Base-by-base conservation (phyloP, 1,140 invertebrate genomes). In the Parasteatoda tepidariorum region DNA sequence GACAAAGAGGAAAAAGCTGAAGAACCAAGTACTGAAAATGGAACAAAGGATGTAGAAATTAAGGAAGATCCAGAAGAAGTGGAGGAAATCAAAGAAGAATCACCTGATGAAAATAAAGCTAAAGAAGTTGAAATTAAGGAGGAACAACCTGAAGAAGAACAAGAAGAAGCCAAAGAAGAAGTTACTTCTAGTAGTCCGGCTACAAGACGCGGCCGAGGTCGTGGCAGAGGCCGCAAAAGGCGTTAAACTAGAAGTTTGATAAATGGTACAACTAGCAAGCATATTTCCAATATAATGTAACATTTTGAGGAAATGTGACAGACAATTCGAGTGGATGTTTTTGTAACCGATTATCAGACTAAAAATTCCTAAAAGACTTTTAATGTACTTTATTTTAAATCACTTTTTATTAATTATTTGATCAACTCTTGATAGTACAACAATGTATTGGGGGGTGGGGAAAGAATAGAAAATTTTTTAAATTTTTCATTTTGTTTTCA, bases 121-220 rank as follows among this genome's bases (percentile, higher is more conserved):
- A 74, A 74, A 34, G 75, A 85, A 74, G 28, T n/a, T 38, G 71
- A 75, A n/a, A 33, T n/a, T 6, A 66, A 84, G 61, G 75, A 84
- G 30, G 67, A 79, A 57, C 31, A 31, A 55, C 26, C 68, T 66
- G 68, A 79, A 7, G 54, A 70, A 66, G 67, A 73, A 33, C 41
- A 79, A 74, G 38, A 78, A 70, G 84, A 84, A 57, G 41, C 54
- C 7, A 81, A 71, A 38, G 57, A 54, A 22, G 70, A 79, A 59
- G 70, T 34, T 9, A 54, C 41, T 13, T 55, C 71, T 15, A 28
- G 66, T n/a, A 73, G 68, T 55, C 68, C 81, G 18, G 68, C 81
- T 26, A 83, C 68, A n/a, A 62, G 81, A 55, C 55, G 81, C 11
- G 79, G 79, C 3, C 30, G 79, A 28, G 81, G 81, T 22, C 81